Conservation (phyloP, 2,888 invertebrate genomes). For the Drosophila lutescens region DNA sequence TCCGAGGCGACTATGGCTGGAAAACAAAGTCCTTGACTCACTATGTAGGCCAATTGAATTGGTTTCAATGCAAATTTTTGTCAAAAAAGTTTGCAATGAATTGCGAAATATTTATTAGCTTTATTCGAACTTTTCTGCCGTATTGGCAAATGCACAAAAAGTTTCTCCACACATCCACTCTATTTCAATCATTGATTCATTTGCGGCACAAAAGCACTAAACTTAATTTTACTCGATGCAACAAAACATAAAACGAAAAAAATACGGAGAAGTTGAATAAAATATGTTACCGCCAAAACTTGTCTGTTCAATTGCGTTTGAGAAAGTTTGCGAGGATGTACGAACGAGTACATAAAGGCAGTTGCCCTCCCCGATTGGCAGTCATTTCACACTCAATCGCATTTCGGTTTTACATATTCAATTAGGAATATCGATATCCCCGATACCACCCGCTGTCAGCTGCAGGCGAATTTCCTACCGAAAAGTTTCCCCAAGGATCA, state of each 20-base stretch:
- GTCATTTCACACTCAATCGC: conserved; percentile 76
- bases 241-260: conserved; percentile 6
- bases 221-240: conserved; percentile 56
- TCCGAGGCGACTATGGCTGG: background rate
- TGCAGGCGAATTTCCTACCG: conserved; percentile 36
- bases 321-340: conserved; percentile 19
- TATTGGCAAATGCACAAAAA: conserved; percentile 56
- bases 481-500: conserved; percentile 64
- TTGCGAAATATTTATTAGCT: conserved; percentile 66
- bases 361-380: conserved; percentile 4
- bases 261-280: conserved; percentile 13
- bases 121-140: conserved; percentile 52
- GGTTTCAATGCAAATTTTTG: conserved; percentile 39
- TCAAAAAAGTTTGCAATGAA: conserved; percentile 40
- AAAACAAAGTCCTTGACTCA: background rate
- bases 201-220: conserved; percentile 59
- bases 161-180: conserved; percentile 30
- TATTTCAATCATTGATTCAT: conserved; percentile 47
- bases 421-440: conserved; percentile 53
- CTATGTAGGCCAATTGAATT: conserved; percentile 27
- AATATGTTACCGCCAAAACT: conserved; percentile 20
- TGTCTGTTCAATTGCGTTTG: conserved; percentile 31
- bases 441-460: conserved; percentile 1
- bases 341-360: conserved; percentile 10
- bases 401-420: conserved; percentile 69